Evolutionary conservation across 2,113 vertebrate genomes (phyloP), one percentile per base, ranked within the genome.

Genomic region (Anoplopoma fimbria): DNA sequence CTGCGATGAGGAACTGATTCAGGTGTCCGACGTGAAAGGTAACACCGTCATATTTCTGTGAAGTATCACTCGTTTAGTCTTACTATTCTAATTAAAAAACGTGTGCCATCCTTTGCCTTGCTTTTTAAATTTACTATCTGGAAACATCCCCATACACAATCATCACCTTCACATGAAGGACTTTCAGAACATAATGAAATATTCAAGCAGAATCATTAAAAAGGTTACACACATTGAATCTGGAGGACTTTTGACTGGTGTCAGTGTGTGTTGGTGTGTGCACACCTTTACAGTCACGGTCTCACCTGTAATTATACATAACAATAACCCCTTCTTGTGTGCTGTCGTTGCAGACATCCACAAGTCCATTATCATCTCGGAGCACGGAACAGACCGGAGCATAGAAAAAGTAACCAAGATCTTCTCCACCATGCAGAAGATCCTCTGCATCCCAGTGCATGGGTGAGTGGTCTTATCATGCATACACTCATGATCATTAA

Each of bases 1-100:
- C 91, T 99, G 98, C 70, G 95, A 99, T 0, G 95, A 97, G 8
- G 94, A 97, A 3, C 95, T 70, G 5, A 94, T 99, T 9, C 91
- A 96, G 60, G 97, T 98, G 21, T 99, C 98, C 0, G 93, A 93
- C n/a, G 96, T 98, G 38, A 85, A 94, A 95, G 97, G 97, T 97
- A 78, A 60, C 1, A 3, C 0, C 0, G 0, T 15, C 2, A 5
- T 62, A 2, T 55, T 38, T 29, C 3, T 19, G 19, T 25, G 19
- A 1, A 15, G 25, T 2, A 15, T 4, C n/a, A 6, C 10, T 40
- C 17, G 29, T 17, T 14, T 51, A 2, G 2, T 40, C 38, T 5
- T 38, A 9, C 12, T 10, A 12, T 12, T 47, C 4, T 21, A 5
- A n/a, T n/a, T n/a, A n/a, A n/a, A n/a, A n/a, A n/a, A 15, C 9